phyloP scores from a whole-genome alignment of 2,113 vertebrate genomes.

The Fulmarus glacialis region DNA sequence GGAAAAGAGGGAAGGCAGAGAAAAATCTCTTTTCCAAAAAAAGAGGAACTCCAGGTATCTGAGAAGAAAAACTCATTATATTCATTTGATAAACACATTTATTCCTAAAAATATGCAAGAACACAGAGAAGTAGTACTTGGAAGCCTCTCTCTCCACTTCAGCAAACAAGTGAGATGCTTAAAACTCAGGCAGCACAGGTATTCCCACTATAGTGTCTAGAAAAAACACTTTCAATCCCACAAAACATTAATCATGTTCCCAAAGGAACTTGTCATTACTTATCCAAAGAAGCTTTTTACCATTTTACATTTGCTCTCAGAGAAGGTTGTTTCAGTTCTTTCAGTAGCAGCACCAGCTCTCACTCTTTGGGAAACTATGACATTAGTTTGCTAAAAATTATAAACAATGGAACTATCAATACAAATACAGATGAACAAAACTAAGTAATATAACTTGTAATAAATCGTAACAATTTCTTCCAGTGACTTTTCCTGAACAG shows the following conservation, averaged over 20 bases:
- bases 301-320: neutral
- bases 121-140: neutral
- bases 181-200: neutral
- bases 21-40: neutral
- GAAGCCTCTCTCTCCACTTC: neutral
- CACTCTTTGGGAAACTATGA: neutral
- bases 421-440: neutral
- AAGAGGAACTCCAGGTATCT: neutral
- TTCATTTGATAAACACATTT: neutral
- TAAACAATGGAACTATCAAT: neutral
- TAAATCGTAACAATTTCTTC: neutral
- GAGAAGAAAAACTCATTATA: neutral
- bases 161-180: neutral
- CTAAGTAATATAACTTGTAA: neutral
- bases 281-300: neutral
- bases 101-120: neutral
- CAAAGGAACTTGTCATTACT: neutral
- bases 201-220: neutral
- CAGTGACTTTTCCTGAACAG: neutral
- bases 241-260: neutral
- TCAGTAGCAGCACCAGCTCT: neutral
- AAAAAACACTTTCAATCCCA: neutral
- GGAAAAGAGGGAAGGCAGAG: neutral
- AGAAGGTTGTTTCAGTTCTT: neutral
- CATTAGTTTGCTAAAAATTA: neutral